Evolutionary conservation across 2,888 invertebrate species (phyloP).

Genomic region (Acrocyrtus sp.): DNA sequence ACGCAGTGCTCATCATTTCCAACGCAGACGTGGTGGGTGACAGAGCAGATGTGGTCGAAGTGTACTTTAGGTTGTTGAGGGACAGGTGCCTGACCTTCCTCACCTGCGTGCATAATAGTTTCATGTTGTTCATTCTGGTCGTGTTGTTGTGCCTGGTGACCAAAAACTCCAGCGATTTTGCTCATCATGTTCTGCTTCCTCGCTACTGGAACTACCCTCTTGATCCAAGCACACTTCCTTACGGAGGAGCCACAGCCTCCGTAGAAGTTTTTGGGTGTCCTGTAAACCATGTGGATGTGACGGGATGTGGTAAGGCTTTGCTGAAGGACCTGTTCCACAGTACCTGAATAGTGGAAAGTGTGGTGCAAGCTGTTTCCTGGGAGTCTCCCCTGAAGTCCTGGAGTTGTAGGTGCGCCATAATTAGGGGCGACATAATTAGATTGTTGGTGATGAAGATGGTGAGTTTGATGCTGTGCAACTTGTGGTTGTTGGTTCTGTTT

Average conservation of each 20-base stretch:
- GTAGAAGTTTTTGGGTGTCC: constrained; percentile 12
- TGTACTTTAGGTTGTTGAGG: not conserved
- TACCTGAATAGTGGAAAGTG: not conserved
- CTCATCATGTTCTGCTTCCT: not conserved
- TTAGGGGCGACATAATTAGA: too few relatives aligned
- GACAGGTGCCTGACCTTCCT: not conserved
- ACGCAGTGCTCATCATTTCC: constrained; percentile 30
- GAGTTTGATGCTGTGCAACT: not conserved
- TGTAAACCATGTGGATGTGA: not conserved
- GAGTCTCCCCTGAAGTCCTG: not conserved
- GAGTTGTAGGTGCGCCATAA: too few relatives aligned
- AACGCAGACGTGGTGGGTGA: constrained; percentile 18
- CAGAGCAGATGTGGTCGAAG: constrained; percentile 2
- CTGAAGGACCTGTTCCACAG: not conserved
- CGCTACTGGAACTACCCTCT: not conserved
- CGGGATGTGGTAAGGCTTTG: not conserved
- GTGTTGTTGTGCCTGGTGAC: not conserved
- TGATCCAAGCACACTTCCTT: constrained; percentile 7
- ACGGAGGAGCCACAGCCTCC: constrained; percentile 11
- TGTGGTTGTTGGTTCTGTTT: not conserved
- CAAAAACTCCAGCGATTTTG: too few relatives aligned
- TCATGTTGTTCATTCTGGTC: not conserved
- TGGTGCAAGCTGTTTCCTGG: not conserved
- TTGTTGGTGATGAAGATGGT: not conserved
- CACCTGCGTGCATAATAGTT: too few relatives aligned